Conservation (phyloP, 2,797 vertebrate species). For the Steatocranus sp. region DNA sequence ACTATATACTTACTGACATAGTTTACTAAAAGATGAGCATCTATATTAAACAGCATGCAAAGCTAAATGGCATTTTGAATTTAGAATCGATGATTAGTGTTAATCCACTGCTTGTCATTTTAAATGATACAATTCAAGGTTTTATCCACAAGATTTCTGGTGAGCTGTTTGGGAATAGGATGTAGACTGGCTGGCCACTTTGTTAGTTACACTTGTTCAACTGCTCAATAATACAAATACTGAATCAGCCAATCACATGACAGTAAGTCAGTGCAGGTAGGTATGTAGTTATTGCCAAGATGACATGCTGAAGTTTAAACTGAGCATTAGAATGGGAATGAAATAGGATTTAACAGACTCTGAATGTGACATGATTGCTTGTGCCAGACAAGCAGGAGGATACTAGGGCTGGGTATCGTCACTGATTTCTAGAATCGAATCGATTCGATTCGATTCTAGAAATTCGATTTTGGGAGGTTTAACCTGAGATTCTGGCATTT, state of each 20-base stretch:
- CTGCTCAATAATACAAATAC: neutral
- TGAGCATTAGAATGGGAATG: neutral
- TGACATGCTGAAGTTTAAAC: neutral
- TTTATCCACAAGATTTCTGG: neutral
- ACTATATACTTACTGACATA: neutral
- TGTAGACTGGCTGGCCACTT: neutral
- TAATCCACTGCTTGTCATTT: neutral
- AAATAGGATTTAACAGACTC: neutral
- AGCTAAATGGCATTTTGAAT: neutral
- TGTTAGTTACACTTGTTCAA: neutral
- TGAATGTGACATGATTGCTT: neutral
- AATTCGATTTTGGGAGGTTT: neutral
- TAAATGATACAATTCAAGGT: neutral
- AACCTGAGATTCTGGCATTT: neutral
- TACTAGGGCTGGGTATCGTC: neutral
- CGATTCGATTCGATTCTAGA: rapidly evolving
- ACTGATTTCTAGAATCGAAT: neutral
- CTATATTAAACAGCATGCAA: neutral
- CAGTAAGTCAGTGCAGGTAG: neutral
- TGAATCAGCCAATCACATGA: neutral
- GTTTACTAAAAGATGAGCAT: neutral
- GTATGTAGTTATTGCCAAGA: neutral
- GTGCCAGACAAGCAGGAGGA: neutral
- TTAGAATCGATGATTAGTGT: neutral
- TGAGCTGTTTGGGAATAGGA: neutral